Evolutionary conservation across 2,113 vertebrate species (phyloP), one percentile per base, ranked within the genome.

Genomic region (Alectura lathami): DNA sequence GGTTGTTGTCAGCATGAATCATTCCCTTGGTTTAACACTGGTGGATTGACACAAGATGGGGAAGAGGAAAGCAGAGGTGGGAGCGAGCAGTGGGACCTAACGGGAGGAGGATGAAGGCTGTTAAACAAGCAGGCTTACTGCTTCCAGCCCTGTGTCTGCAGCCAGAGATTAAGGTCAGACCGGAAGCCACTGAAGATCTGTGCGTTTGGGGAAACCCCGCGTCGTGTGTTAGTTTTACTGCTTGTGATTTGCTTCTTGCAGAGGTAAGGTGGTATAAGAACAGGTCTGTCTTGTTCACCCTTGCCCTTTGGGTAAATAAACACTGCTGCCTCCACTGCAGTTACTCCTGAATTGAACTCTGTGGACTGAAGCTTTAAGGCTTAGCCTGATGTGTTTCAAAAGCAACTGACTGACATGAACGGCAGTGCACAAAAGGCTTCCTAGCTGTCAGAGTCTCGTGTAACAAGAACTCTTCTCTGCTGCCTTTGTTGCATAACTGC

Each of bases 241-340:
- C 60, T 73, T 91, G 51, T 83, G 42, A 51, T 93, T 45, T 56
- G 57, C 67, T 72, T 60, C 76, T 90, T 84, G 45, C 22, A 34
- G 86, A 42, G 54, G 63, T 74, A 70, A 50, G 50, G 70, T 74
- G 72, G 16, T 36, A 4, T 26, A 62, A 91, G 88, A 93, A 83
- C 86, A 72, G 83, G 56, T 94, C 76, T 89, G 73, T 86, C 40
- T 92, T 83, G 51, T 70, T 92, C 66, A 72, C 76, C 64, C 66
- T 78, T 92, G 51, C 50, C 34, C n/a, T 88, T 78, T 23, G 48
- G 51, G 3, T 68, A 21, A 89, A 83, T 63, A 87, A 91, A 94
- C 62, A 76, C 17, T 50, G 45, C 69, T 79, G 42, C 14, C 1
- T 84, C 75, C 74, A 24, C 85, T 83, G 59, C 32, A 70, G 68